Evolutionary conservation across 1,140 invertebrate species (phyloP).

Genomic region (Nephila pilipes): DNA sequence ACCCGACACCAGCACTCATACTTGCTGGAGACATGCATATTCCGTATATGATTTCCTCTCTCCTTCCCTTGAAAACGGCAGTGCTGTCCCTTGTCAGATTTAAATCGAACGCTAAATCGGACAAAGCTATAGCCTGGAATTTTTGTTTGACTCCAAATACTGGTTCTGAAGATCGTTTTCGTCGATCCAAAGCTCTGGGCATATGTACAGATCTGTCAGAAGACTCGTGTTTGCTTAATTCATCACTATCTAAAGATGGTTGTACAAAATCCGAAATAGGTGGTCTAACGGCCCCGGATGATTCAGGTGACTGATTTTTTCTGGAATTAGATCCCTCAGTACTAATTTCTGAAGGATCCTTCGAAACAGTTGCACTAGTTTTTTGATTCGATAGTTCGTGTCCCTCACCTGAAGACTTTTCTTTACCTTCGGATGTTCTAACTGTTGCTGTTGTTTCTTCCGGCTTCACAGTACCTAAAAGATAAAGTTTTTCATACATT

Average conservation of each 20-base stretch:
- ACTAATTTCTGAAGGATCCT: background rate
- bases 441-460: background rate
- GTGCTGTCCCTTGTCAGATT: slow-evolving; percentile 87
- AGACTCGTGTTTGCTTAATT: slow-evolving; percentile 82
- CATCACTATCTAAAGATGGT: slow-evolving; percentile 27
- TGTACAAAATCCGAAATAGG: slow-evolving; percentile 44
- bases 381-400: background rate
- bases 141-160: slow-evolving; percentile 92
- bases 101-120: slow-evolving; percentile 93
- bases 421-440: background rate
- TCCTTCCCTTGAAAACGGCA: slow-evolving; percentile 87
- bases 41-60: slow-evolving; percentile 89
- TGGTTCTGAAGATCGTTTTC: slow-evolving; percentile 85
- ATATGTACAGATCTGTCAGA: slow-evolving; percentile 78
- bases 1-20: slow-evolving; percentile 84
- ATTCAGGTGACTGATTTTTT: background rate
- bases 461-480: background rate
- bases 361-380: background rate
- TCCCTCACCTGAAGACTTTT: too few species aligned
- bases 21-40: slow-evolving; percentile 94
- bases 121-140: slow-evolving; percentile 93
- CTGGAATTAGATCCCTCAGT: background rate
- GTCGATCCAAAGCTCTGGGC: slow-evolving; percentile 80
- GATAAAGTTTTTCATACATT: background rate
- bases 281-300: slow-evolving; percentile 14